Percentiles rank a stretch among this genome's conserved stretches.
Conservation (phyloP, 2,797 vertebrate species). For the Sorex maritimensis region DNA sequence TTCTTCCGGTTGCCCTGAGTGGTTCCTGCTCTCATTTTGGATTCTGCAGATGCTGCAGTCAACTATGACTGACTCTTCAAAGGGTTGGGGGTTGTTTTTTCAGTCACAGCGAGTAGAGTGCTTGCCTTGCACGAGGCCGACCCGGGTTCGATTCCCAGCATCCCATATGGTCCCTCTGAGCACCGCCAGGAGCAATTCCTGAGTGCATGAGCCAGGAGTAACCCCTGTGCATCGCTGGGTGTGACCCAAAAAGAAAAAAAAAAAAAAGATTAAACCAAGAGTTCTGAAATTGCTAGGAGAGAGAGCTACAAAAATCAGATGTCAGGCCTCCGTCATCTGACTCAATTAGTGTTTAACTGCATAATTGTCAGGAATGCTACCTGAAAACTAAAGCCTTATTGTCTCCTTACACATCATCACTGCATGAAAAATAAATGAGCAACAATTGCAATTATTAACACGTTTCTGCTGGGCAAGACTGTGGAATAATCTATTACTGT, state of each 20-base stretch:
- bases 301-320: conserved; percentile 21
- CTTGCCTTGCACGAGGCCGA: no score
- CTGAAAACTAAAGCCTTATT: conserved; percentile 74
- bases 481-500: conserved; percentile 64
- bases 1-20: not conserved
- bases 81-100: conserved; percentile 33
- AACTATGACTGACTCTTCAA: not conserved
- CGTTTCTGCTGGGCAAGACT: conserved; percentile 76
- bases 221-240: no score
- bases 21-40: conserved; percentile 7
- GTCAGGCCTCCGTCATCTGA: conserved; percentile 34
- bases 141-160: no score
- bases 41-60: not conserved
- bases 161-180: no score
- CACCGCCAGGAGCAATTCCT: no score
- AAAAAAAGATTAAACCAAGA: conserved; percentile 21
- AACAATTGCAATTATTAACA: conserved; percentile 85
- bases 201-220: no score
- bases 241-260: no score
- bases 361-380: conserved; percentile 60
- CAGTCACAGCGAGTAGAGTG: not conserved
- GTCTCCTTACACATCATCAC: conserved; percentile 62
- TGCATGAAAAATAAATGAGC: conserved; percentile 77
- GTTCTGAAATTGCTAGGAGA: not conserved
- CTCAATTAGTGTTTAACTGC: not conserved